phyloP scores from a whole-genome alignment of 2,888 invertebrate species.

The Hemithea aestivaria region DNA sequence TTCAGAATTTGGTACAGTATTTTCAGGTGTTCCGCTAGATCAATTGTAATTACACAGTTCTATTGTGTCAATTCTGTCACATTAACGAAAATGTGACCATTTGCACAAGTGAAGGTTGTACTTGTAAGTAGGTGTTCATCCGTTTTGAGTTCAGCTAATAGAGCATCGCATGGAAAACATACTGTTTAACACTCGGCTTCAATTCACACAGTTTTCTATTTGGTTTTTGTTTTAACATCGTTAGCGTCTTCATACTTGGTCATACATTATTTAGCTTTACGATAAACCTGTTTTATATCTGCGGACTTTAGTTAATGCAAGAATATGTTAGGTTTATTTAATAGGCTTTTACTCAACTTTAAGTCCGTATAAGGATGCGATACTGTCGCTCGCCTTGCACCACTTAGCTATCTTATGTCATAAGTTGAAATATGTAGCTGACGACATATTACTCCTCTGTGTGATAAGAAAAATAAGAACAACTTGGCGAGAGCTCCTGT shows the following conservation, averaged over 20 bases:
- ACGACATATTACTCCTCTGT: slow-evolving; percentile 1
- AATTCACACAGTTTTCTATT: slow-evolving; percentile 52
- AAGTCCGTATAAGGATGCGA: slow-evolving; percentile 10
- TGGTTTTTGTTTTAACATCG: slow-evolving; percentile 34
- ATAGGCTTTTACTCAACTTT: slow-evolving; percentile 10
- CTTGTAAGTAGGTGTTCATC: neutral
- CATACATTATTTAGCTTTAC: too few species aligned
- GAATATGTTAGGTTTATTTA: too few species aligned
- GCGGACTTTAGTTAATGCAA: too few species aligned
- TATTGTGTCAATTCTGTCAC: slow-evolving; percentile 17
- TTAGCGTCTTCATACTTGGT: slow-evolving; percentile 16
- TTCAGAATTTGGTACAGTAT: slow-evolving; percentile 31
- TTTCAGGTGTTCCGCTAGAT: slow-evolving; percentile 39
- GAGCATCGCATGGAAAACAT: slow-evolving; percentile 38
- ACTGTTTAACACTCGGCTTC: slow-evolving; percentile 40
- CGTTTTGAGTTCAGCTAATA: slow-evolving; percentile 6
- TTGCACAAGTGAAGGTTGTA: slow-evolving; percentile 19
- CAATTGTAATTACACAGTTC: slow-evolving; percentile 13
- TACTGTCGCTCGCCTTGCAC: slow-evolving; percentile 9
- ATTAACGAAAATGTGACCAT: slow-evolving; percentile 11
- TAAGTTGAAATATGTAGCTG: slow-evolving; percentile 1
- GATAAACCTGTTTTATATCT: too few species aligned
- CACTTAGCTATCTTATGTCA: slow-evolving; percentile 7
- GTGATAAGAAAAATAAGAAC: slow-evolving; percentile 12
- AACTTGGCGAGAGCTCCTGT: neutral